Percentiles rank a stretch among this genome's conserved stretches.
Evolutionary conservation across 2,888 invertebrate species (phyloP).

Genomic region (Tineola bisselliella): DNA sequence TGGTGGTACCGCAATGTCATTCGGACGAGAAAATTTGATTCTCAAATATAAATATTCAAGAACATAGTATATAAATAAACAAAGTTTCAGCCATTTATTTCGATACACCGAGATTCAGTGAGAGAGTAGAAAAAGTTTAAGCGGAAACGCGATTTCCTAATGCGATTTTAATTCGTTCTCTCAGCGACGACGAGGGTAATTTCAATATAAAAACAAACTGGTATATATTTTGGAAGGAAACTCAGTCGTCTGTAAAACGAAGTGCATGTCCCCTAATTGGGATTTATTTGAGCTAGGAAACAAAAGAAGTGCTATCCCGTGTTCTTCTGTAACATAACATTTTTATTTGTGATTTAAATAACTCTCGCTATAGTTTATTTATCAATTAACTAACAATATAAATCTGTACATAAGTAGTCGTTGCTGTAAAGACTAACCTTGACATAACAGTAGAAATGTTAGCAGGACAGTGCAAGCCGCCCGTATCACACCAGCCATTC

Average conservation of each 20-base stretch:
- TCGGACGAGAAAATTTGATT: conserved; percentile 11
- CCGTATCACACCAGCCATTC: conserved; percentile 29
- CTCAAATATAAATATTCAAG: conserved; percentile 60
- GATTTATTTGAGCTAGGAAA: conserved; percentile 21
- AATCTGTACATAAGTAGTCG: background rate
- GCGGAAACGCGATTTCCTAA: conserved; percentile 63
- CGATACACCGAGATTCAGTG: conserved; percentile 59
- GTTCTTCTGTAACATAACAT: conserved; percentile 16
- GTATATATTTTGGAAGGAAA: conserved; percentile 36
- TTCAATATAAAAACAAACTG: conserved; percentile 13
- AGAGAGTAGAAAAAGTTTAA: conserved; percentile 60
- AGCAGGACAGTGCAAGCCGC: conserved; percentile 31
- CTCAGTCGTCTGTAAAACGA: conserved; percentile 26
- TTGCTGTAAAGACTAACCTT: conserved; percentile 29
- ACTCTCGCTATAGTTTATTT: no score
- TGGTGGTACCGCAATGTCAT: conserved; percentile 1
- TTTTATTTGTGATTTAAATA: background rate
- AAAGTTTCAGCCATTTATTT: conserved; percentile 64
- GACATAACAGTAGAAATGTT: conserved; percentile 34
- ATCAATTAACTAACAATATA: background rate
- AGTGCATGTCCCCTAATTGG: conserved; percentile 23
- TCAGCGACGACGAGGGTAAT: conserved; percentile 33
- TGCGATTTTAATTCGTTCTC: conserved; percentile 66
- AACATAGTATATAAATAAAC: conserved; percentile 60
- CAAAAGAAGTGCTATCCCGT: conserved; percentile 22